Percentiles rank a stretch among this genome's conserved stretches.
Conservation (phyloP, 2,797 vertebrate genomes). For the Chelon auratus region DNA sequence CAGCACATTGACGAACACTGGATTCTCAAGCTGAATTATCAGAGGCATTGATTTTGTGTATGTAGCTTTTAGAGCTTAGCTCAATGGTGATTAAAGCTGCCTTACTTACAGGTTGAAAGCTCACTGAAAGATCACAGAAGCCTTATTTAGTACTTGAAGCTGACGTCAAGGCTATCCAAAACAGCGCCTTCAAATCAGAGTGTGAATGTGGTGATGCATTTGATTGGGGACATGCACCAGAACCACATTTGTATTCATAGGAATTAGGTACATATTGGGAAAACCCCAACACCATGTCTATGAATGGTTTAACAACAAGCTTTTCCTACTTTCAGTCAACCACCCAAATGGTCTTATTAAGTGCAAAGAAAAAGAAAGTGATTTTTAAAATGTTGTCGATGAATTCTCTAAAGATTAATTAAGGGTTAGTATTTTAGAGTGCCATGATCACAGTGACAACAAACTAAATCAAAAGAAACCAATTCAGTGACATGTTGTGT, state of each 20-base stretch:
- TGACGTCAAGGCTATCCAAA: no score
- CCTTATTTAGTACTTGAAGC: no score
- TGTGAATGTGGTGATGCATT: neutral
- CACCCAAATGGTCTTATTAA: neutral
- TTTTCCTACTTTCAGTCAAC: neutral
- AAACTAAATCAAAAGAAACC: neutral
- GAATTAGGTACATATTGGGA: neutral
- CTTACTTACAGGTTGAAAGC: neutral
- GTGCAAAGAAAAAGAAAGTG: no score
- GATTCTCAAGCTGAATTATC: conserved; percentile 8
- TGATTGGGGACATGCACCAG: neutral
- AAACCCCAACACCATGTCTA: neutral
- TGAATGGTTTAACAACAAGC: neutral
- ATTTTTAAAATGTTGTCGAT: no score
- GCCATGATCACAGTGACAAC: neutral
- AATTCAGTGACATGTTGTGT: neutral
- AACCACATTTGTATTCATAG: neutral
- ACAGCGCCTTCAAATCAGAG: neutral
- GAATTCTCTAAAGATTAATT: neutral
- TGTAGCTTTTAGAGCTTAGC: neutral
- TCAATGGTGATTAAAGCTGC: neutral
- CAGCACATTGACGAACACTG: neutral
- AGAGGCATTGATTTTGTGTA: neutral
- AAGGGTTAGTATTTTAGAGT: neutral
- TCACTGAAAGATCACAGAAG: neutral